Evolutionary conservation across 2,113 vertebrate species (phyloP), one percentile per base, ranked within the genome.

Genomic region (Oenanthe oenanthe): DNA sequence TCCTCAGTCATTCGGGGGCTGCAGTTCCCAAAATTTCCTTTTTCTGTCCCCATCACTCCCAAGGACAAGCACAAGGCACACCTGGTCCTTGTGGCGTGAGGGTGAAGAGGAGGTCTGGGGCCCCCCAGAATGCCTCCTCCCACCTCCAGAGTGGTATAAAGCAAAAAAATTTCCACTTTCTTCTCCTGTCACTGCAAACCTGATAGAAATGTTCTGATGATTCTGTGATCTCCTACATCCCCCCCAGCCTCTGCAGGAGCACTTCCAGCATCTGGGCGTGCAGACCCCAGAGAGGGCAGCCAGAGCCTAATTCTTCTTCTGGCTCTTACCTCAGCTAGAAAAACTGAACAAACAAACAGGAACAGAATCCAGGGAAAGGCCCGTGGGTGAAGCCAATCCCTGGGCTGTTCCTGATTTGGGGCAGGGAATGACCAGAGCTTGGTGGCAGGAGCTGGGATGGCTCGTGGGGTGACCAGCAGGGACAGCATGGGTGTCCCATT

Each of bases 51-150:
- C 40, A 6, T 19, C 4, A 36, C 15, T 50, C 50, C 24, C 3
- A 2, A n/a, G 38, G 32, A 14, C 7, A 21, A 32, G 57, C 7
- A 7, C 0, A 0, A 70, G 25, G 25, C 19, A n/a, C 0, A 1
- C 3, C 6, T 70, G 45, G 14, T 31, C 48, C 43, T 36, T 38
- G 25, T 43, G 26, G 54, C n/a, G 9, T 12, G 38, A 36, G 57
- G 53, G 7, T 5, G 1, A 60, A 38, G 47, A 80, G 29, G 47
- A 71, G 50, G 38, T 48, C 40, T 2, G 4, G 8, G 56, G 4
- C 1, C 5, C 17, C 36, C 50, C 16, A 22, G 38, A 79, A 83
- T 1, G 2, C 13, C 12, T 72, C 31, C 26, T 25, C 12, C 12
- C 9, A 20, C 61, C 12, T 83, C 17, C 76, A 86, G 60, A 13